Conservation (phyloP, 2,888 invertebrate genomes). For the Xestia xanthographa region DNA sequence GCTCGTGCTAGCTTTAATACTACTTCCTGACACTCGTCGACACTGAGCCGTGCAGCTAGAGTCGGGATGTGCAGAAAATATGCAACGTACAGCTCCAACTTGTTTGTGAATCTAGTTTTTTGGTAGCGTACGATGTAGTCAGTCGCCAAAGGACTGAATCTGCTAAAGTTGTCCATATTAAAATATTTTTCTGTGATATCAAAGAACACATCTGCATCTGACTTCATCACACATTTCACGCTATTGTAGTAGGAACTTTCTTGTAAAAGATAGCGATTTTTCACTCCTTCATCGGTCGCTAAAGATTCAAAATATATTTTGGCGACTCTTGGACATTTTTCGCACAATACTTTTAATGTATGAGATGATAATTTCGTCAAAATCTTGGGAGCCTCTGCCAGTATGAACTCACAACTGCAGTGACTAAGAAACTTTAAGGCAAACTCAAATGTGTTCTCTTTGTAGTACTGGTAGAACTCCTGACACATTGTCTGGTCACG, state of each 20-base stretch:
- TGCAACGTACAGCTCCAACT: conserved; percentile 76
- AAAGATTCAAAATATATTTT: conserved; percentile 75
- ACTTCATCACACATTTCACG: conserved; percentile 74
- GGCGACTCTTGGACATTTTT: conserved; percentile 72
- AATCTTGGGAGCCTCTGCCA: conserved; percentile 68
- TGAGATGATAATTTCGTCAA: conserved; percentile 73
- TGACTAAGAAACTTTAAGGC: conserved; percentile 76
- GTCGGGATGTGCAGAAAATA: conserved; percentile 74
- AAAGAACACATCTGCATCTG: conserved; percentile 72
- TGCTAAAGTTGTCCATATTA: conserved; percentile 48
- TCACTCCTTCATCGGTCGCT: conserved; percentile 62
- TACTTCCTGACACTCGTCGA: conserved; percentile 75
- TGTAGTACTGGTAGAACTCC: conserved; percentile 78
- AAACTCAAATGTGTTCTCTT: conserved; percentile 65
- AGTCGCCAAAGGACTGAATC: conserved; percentile 70
- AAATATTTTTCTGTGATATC: conserved; percentile 77
- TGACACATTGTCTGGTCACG: conserved; percentile 71
- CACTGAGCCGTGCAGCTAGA: conserved; percentile 71
- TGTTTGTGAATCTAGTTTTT: conserved; percentile 72
- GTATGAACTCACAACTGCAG: conserved; percentile 74
- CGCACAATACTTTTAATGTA: conserved; percentile 75
- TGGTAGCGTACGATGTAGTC: conserved; percentile 73
- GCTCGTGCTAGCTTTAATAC: conserved; percentile 74
- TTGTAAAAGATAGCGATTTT: conserved; percentile 64
- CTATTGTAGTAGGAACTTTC: conserved; percentile 70